These are phyloP conservation scores for Chymomyza amoena DNA, from an alignment of 2,888 invertebrate genomes.

Conservation along the genomic window DNA sequence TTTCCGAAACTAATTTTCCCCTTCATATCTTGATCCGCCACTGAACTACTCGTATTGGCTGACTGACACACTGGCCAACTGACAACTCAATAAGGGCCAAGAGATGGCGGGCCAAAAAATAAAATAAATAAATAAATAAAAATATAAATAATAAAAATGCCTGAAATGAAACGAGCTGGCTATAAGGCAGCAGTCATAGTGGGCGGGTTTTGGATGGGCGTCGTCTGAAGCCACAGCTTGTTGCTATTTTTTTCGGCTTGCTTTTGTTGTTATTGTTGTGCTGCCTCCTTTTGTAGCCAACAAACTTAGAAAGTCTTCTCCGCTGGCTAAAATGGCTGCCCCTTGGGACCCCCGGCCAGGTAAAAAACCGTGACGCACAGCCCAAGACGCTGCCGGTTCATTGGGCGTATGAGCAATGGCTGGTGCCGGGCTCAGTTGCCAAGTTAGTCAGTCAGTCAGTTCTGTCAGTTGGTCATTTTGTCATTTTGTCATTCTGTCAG, in stretches of 20 bases:
- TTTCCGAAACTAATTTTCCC: too few species aligned
- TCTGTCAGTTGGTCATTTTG: constrained; percentile 22
- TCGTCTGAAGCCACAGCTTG: constrained; percentile 40
- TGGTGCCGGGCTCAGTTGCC: background rate
- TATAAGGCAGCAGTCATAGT: constrained; percentile 25
- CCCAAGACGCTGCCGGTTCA: background rate
- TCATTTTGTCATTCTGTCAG: background rate
- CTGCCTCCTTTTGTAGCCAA: background rate
- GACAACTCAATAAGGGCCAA: constrained; percentile 33
- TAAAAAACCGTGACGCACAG: constrained; percentile 36
- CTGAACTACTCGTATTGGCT: background rate
- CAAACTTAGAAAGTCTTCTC: background rate
- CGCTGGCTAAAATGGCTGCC: constrained; percentile 9
- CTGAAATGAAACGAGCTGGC: constrained; percentile 50
- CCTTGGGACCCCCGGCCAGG: constrained; percentile 20
- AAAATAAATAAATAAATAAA: constrained; percentile 46
- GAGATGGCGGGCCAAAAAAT: background rate
- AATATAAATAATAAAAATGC: constrained; percentile 56
- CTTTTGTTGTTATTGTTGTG: background rate
- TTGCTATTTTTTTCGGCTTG: constrained; percentile 33
- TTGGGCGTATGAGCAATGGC: background rate
- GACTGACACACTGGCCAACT: background rate
- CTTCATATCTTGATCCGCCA: too few species aligned
- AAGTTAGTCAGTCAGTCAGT: background rate
- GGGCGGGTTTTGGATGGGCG: too few species aligned